A percentile compares a stretch with the other conserved stretches of the same genome.
These are phyloP conservation scores for Sicus ferrugineus DNA, from an alignment of 2,888 invertebrate species.

Conservation along the genomic window DNA sequence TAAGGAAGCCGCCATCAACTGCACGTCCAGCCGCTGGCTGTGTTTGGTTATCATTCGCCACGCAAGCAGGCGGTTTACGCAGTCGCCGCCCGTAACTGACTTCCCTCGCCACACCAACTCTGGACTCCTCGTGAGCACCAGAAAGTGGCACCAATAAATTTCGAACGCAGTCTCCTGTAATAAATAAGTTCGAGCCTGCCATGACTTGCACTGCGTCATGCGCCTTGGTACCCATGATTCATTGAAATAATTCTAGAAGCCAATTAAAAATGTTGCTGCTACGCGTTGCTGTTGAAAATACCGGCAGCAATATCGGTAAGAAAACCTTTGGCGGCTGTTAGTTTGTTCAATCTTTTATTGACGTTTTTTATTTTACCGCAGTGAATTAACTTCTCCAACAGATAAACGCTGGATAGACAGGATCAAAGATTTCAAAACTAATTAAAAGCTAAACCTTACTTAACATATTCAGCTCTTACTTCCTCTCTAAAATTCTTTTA, in stretches of 20 bases:
- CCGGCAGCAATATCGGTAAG: too few relatives aligned
- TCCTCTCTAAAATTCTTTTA: too few relatives aligned
- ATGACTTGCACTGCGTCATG: background rate
- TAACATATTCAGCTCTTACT: too few relatives aligned
- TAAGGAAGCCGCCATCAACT: slow-evolving; percentile 3
- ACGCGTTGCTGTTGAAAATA: background rate
- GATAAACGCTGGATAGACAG: too few relatives aligned
- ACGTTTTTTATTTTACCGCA: too few relatives aligned
- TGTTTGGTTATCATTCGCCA: slow-evolving; percentile 36
- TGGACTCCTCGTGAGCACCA: too few relatives aligned
- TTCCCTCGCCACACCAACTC: background rate
- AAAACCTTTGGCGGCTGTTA: too few relatives aligned
- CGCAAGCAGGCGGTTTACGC: slow-evolving; percentile 18
- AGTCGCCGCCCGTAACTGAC: background rate
- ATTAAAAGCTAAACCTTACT: too few relatives aligned
- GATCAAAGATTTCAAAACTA: too few relatives aligned
- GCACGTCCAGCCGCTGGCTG: slow-evolving; percentile 22
- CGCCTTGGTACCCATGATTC: slow-evolving; percentile 25
- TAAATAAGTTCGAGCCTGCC: background rate
- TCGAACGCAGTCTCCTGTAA: slow-evolving; percentile 17
- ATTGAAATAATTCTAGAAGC: slow-evolving; percentile 33
- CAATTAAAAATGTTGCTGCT: slow-evolving; percentile 29
- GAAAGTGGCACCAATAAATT: slow-evolving; percentile 19
- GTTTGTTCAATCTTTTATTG: too few relatives aligned
- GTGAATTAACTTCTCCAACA: too few relatives aligned